phyloP scores from a whole-genome alignment of 1,140 invertebrate genomes.

The Sitophilus oryzae region DNA sequence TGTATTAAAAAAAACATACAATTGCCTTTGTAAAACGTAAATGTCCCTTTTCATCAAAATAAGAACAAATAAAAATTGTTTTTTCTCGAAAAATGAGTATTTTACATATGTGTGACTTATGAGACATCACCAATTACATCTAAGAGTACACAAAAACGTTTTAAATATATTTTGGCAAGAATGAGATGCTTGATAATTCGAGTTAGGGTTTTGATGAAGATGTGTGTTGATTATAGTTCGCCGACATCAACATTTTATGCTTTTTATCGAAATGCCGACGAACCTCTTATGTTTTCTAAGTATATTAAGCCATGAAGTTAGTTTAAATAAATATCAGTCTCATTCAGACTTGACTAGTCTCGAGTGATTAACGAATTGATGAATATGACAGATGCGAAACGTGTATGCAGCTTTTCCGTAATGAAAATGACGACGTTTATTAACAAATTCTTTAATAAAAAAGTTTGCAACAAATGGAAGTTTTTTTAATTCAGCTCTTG shows the following conservation, averaged over 20 bases:
- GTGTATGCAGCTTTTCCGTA: no score
- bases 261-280: neutral
- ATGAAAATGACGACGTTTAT: no score
- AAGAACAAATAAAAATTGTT: no score
- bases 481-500: no score
- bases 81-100: no score
- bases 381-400: neutral
- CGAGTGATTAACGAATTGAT: neutral
- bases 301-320: neutral
- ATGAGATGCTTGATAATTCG: neutral
- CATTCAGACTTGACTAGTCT: conserved; percentile 12
- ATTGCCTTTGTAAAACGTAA: no score
- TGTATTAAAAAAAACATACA: no score
- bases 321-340: conserved; percentile 18
- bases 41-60: no score
- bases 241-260: neutral
- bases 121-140: no score
- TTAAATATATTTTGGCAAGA: neutral
- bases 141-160: neutral
- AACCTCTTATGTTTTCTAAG: neutral
- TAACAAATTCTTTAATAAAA: no score
- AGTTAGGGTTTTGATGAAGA: neutral
- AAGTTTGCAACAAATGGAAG: no score
- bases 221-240: neutral
- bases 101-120: no score